Evolutionary conservation across 2,113 vertebrate genomes (phyloP).

Genomic region (Periophthalmodon schlosseri): DNA sequence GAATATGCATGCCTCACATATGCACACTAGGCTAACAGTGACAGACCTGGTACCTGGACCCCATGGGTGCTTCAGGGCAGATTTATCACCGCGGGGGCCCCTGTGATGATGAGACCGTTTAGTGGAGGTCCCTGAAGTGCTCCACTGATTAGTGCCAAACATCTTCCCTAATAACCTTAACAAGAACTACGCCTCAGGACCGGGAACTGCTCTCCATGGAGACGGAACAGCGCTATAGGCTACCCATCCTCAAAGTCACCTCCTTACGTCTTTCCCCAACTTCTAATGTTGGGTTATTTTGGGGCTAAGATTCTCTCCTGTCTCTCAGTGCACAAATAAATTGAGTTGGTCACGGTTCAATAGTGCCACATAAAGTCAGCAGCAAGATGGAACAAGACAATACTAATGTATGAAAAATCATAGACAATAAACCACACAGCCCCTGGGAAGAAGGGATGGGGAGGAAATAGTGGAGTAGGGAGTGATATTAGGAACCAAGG

Average conservation of each 20-base stretch:
- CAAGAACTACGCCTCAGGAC: conserved; percentile 79
- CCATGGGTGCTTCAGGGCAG: conserved; percentile 87
- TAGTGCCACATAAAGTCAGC: conserved; percentile 60
- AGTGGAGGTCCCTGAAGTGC: conserved; percentile 87
- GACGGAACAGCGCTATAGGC: conserved; percentile 64
- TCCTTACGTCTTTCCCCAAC: conserved; percentile 47
- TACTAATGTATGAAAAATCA: conserved; percentile 48
- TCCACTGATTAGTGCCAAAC: conserved; percentile 86
- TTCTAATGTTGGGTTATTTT: conserved; percentile 48
- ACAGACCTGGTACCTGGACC: conserved; percentile 68
- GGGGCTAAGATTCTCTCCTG: conserved; percentile 30
- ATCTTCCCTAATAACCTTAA: conserved; percentile 87
- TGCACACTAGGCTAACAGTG: neutral
- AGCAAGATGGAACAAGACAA: conserved; percentile 50
- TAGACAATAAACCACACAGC: conserved; percentile 13
- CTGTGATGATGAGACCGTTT: conserved; percentile 91
- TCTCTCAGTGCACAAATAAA: conserved; percentile 29
- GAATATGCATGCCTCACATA: conserved; percentile 18
- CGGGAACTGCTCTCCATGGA: conserved; percentile 48
- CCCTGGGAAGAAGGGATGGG: conserved; percentile 33
- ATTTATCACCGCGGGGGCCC: conserved; percentile 90
- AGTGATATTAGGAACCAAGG: conserved; percentile 36
- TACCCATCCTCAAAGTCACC: conserved; percentile 77
- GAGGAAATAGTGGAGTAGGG: conserved; percentile 42
- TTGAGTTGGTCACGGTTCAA: conserved; percentile 71